Percentiles rank a stretch among this genome's conserved stretches.
Evolutionary conservation across 2,888 invertebrate species (phyloP).

Genomic region (Alloscopus bannaensis): DNA sequence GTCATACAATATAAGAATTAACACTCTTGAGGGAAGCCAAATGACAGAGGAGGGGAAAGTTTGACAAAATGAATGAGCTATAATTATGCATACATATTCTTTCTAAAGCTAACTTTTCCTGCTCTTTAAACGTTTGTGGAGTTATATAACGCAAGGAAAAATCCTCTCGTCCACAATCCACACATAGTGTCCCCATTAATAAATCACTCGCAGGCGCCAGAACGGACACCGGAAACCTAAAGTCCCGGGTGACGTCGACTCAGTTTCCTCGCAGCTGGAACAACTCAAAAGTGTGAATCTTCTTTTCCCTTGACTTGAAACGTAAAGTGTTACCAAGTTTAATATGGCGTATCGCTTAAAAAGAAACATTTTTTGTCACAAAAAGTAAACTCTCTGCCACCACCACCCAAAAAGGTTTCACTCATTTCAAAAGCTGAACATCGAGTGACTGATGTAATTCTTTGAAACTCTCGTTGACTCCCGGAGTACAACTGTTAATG

Average conservation of each 20-base stretch:
- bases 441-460: conserved; percentile 23
- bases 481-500: conserved; percentile 36
- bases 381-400: background rate
- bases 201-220: conserved; percentile 73
- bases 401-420: conserved; percentile 35
- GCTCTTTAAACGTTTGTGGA: no score
- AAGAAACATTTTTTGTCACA: background rate
- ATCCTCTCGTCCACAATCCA: no score
- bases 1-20: conserved; percentile 4
- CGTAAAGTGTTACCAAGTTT: background rate
- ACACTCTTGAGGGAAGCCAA: no score
- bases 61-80: no score
- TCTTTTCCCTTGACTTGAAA: conserved; percentile 10
- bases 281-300: conserved; percentile 63
- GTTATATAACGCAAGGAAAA: no score
- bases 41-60: no score
- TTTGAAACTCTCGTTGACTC: conserved; percentile 41
- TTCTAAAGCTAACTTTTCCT: no score
- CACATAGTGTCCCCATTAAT: no score
- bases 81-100: no score
- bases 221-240: conserved; percentile 73
- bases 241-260: conserved; percentile 73
- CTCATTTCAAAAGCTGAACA: conserved; percentile 9
- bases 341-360: background rate
- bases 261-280: conserved; percentile 73